Percentiles rank a stretch among this genome's conserved stretches.
These are phyloP conservation scores for Aleiodes testaceus DNA, from an alignment of 2,888 invertebrate species.

Conservation along the genomic window DNA sequence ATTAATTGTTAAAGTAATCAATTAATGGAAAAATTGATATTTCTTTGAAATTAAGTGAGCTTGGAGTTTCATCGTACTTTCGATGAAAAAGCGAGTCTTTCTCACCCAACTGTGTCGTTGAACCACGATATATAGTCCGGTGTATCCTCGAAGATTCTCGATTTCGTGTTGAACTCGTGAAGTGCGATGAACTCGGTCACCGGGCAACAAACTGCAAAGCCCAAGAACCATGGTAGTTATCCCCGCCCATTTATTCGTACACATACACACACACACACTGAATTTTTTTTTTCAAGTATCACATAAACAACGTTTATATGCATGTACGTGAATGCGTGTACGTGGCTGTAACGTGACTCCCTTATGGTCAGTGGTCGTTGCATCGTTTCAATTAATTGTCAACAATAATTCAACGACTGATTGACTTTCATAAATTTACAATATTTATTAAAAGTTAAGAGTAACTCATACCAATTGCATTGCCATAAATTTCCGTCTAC, in stretches of 20 bases:
- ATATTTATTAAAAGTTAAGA: constrained; percentile 12
- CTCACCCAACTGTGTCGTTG: constrained; percentile 36
- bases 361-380: background rate
- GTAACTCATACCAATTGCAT: constrained; percentile 16
- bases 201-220: constrained; percentile 72
- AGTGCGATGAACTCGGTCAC: constrained; percentile 73
- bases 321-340: constrained; percentile 51
- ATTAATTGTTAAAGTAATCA: no score
- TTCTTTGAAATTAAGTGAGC: background rate
- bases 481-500: background rate
- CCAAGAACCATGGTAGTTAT: constrained; percentile 49
- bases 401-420: constrained; percentile 25
- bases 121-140: constrained; percentile 41
- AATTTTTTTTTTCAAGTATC: constrained; percentile 13
- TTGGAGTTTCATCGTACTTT: constrained; percentile 44
- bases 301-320: constrained; percentile 14
- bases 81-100: constrained; percentile 66
- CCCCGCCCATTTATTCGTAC: constrained; percentile 39
- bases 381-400: background rate
- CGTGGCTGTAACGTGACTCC: constrained; percentile 43
- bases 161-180: constrained; percentile 63
- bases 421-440: constrained; percentile 9
- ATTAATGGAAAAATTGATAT: background rate
- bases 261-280: constrained; percentile 20
- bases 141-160: constrained; percentile 66